phyloP scores from a whole-genome alignment of 2,797 vertebrate genomes.

The Mus minutoides region DNA sequence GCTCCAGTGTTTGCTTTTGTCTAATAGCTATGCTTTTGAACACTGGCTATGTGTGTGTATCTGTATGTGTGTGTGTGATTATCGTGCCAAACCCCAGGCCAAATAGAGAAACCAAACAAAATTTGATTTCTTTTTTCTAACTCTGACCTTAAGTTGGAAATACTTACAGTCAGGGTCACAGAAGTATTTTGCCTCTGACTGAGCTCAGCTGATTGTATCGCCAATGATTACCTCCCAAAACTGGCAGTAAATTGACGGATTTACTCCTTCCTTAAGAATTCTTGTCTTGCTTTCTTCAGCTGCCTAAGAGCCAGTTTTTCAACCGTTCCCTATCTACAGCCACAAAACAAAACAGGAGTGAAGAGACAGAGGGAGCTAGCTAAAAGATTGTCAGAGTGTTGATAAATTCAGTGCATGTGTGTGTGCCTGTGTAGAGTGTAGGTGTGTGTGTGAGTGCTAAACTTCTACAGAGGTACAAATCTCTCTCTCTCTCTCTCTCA shows the following conservation, averaged over 20 bases:
- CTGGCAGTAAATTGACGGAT: background rate
- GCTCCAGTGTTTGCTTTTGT: background rate
- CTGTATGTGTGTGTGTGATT: background rate
- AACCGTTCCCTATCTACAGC: background rate
- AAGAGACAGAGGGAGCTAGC: background rate
- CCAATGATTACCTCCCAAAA: background rate
- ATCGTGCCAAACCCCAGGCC: background rate
- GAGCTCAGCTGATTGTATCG: background rate
- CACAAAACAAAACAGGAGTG: conserved; percentile 19
- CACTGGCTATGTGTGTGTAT: background rate
- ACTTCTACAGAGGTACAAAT: background rate
- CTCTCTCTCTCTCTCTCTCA: background rate
- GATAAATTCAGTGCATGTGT: background rate
- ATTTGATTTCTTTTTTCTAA: conserved; percentile 37
- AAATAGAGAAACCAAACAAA: conserved; percentile 17
- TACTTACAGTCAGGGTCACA: conserved; percentile 3
- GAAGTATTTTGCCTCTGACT: background rate
- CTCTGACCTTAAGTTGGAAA: conserved; percentile 48
- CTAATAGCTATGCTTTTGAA: background rate
- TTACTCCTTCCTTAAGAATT: background rate
- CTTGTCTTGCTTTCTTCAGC: background rate
- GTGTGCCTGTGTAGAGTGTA: background rate
- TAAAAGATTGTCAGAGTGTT: background rate
- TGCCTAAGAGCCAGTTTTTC: background rate
- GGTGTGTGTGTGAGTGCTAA: background rate